Evolutionary conservation across 2,797 vertebrate genomes (phyloP), one percentile per base, ranked within the genome.

Genomic region (Nannoperca obscura): DNA sequence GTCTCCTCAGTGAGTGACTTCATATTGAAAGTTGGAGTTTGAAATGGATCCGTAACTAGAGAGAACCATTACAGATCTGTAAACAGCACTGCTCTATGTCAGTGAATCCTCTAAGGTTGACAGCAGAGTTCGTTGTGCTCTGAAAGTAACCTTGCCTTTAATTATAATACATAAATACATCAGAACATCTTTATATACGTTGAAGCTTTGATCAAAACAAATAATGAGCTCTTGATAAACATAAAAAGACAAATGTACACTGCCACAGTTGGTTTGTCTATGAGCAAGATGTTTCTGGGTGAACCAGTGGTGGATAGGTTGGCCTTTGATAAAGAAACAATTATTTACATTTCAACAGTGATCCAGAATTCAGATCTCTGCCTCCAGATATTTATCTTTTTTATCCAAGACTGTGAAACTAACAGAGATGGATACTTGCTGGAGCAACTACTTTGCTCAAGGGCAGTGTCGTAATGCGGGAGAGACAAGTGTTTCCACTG

Each of bases 201-300:
- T 49, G 6, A 50, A 34, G 36, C 34, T 65, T 44, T 54, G 50
- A 83, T 52, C 27, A 32, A 42, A 74, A 60, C 55, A 10, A 64
- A 54, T 78, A 53, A 81, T 34, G 47, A 61, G n/a, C n/a, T 49
- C 34, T 17, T 57, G 38, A 66, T n/a, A 32, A 53, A 47, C 3
- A 27, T 14, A 19, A 61, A 34, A 24, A 50, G 22, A 50, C 54
- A 36, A 50, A 54, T 61, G 12, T 19, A 4, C 9, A 24, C 3
- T 46, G 22, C 58, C 24, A 22, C n/a, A 20, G 49, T 8, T 19
- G 15, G 36, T 40, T 27, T 38, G 22, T 40, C 14, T 17, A 24
- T 46, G 11, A 46, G 38, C 19, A 54, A 32, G 3, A 27, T 34
- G 20, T 46, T 73, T 54, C 10, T 17, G 55, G 12, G 36, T 8